A percentile compares a stretch with the other conserved stretches of the same genome.
These are phyloP conservation scores for Mesopsocus fuscifrons DNA, from an alignment of 2,888 invertebrate genomes.

Conservation along the genomic window DNA sequence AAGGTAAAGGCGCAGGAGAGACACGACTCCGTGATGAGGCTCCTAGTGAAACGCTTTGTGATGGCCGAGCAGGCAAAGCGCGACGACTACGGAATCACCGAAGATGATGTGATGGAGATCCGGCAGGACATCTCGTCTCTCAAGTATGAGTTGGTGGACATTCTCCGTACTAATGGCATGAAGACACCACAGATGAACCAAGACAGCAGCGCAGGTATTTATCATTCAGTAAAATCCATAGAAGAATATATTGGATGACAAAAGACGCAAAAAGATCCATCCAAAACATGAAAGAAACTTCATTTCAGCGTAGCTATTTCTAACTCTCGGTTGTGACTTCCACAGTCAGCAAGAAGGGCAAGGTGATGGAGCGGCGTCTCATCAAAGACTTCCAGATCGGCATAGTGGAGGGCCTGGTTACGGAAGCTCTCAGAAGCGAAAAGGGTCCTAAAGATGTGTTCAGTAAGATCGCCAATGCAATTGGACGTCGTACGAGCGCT, in stretches of 20 bases:
- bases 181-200: slow-evolving; percentile 52
- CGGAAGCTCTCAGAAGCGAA: slow-evolving; percentile 42
- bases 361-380: slow-evolving; percentile 68
- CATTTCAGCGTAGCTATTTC: too few species aligned
- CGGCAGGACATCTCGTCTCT: slow-evolving; percentile 92
- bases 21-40: slow-evolving; percentile 71
- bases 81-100: slow-evolving; percentile 82
- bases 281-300: too few species aligned
- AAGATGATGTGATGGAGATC: slow-evolving; percentile 96
- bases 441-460: slow-evolving; percentile 61
- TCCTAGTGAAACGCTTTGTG: slow-evolving; percentile 77
- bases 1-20: slow-evolving; percentile 47
- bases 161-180: slow-evolving; percentile 77
- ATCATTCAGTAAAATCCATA: neutral
- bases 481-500: slow-evolving; percentile 38
- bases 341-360: slow-evolving; percentile 69
- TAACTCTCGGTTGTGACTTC: too few species aligned
- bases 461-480: slow-evolving; percentile 62
- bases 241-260: neutral
- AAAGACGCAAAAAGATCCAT: too few species aligned
- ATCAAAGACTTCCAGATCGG: slow-evolving; percentile 83
- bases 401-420: slow-evolving; percentile 62
- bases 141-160: slow-evolving; percentile 80
- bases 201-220: slow-evolving; percentile 40
- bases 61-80: slow-evolving; percentile 73